These are phyloP conservation scores for Kradibia gibbosae DNA, from an alignment of 1,140 invertebrate genomes.

Conservation along the genomic window DNA sequence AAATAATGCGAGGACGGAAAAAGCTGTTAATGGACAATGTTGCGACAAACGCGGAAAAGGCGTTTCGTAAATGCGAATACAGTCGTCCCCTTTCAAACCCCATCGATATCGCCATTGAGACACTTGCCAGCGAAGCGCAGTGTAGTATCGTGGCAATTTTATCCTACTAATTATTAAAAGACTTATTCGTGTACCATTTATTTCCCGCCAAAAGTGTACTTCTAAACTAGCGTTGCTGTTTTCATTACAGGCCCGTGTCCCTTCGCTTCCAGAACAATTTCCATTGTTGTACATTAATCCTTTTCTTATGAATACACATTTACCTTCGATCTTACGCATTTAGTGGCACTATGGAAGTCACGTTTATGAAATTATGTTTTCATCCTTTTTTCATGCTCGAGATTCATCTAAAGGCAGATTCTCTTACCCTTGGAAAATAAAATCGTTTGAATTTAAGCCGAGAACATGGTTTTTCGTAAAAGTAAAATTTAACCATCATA, in stretches of 20 bases:
- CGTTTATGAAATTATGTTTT: no score
- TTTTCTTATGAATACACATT: not conserved
- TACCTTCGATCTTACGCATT: not conserved
- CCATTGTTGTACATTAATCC: not conserved
- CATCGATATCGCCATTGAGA: not conserved
- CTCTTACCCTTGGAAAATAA: no score
- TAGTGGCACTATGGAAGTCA: no score
- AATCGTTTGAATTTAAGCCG: no score
- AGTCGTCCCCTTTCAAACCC: not conserved
- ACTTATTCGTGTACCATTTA: not conserved
- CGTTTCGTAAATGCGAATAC: slow-evolving; percentile 22
- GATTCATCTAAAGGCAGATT: no score
- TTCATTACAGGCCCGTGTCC: not conserved
- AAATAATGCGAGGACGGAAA: slow-evolving; percentile 30
- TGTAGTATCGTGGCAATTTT: not conserved
- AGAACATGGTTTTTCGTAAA: no score
- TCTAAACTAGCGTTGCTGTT: not conserved
- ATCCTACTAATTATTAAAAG: not conserved
- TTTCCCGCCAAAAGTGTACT: not conserved
- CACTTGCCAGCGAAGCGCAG: not conserved
- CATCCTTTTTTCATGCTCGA: no score
- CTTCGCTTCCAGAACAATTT: not conserved
- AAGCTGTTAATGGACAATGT: slow-evolving; percentile 36
- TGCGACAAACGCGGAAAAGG: slow-evolving; percentile 40
- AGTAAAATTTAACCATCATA: no score